Percentiles rank a stretch among this genome's conserved stretches.
Evolutionary conservation across 2,888 invertebrate genomes (phyloP).

Genomic region (Phyto melanocephala): DNA sequence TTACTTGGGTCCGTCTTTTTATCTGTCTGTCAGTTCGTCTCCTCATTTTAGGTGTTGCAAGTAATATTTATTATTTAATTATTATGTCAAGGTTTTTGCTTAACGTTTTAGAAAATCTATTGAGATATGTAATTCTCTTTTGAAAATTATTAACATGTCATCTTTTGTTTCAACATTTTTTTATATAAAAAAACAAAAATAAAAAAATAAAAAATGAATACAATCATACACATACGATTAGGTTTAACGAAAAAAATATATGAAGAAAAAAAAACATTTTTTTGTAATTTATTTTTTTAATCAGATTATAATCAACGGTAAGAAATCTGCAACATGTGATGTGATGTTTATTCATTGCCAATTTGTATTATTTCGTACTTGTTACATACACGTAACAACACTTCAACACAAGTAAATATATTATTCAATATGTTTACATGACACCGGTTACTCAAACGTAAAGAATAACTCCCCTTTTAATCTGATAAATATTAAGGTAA

Average conservation of each 20-base stretch:
- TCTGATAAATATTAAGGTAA: background rate
- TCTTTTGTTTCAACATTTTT: constrained; percentile 24
- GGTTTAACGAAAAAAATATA: constrained; percentile 7
- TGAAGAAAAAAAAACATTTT: background rate
- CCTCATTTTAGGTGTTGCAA: constrained; percentile 17
- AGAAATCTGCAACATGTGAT: constrained; percentile 18
- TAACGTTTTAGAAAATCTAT: constrained; percentile 38
- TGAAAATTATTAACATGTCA: constrained; percentile 48
- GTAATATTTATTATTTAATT: constrained; percentile 49
- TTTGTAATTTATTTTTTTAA: background rate
- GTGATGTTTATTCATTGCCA: constrained; percentile 18
- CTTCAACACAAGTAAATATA: background rate
- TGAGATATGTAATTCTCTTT: constrained; percentile 47
- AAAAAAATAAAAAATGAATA: constrained; percentile 21
- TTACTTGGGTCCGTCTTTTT: background rate
- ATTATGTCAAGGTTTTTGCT: constrained; percentile 58
- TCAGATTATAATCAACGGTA: constrained; percentile 38
- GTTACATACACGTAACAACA: no score
- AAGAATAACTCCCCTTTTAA: background rate
- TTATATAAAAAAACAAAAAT: constrained; percentile 3
- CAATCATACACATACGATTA: background rate
- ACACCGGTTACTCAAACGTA: background rate
- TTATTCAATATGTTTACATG: background rate
- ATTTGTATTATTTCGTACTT: no score
- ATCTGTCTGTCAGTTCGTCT: background rate